Evolutionary conservation across 53 echinoderm and acorn worm species (phyloP).

Genomic region (Hippasteria phrygiana): DNA sequence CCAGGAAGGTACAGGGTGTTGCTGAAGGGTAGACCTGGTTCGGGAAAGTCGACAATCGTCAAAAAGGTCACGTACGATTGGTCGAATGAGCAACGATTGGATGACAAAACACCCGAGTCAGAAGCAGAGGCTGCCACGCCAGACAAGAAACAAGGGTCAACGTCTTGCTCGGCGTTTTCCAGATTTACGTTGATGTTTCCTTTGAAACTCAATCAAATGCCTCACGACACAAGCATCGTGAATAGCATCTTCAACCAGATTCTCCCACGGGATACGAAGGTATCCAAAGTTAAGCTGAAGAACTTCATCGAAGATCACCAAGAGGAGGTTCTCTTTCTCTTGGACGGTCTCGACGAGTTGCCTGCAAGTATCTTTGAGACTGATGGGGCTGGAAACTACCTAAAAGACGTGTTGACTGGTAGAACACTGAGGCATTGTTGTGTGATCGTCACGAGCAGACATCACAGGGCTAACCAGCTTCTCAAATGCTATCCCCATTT

Average conservation of each 20-base stretch:
- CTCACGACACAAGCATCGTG: not conserved
- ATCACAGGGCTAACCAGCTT: conserved; percentile 17
- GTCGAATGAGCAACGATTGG: not conserved
- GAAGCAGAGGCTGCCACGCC: not conserved
- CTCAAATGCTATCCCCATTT: conserved; percentile 3
- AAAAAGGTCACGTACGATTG: conserved; percentile 17
- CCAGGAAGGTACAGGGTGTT: conserved; percentile 16
- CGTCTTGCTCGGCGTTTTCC: not conserved
- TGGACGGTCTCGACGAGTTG: conserved; percentile 26
- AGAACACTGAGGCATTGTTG: conserved; percentile 1
- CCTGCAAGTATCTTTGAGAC: conserved; percentile 5
- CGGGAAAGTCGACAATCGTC: conserved; percentile 4
- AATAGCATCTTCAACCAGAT: not conserved
- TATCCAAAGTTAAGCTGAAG: conserved; percentile 1
- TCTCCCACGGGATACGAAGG: conserved; percentile 29
- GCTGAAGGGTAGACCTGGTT: conserved; percentile 18
- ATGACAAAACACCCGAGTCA: not conserved
- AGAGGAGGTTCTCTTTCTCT: conserved; percentile 1
- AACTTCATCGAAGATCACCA: conserved; percentile 16
- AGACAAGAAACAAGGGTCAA: not conserved
- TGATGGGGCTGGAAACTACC: not conserved
- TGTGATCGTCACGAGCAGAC: conserved; percentile 9
- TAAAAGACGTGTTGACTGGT: not conserved
- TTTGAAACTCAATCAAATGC: not conserved
- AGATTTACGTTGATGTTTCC: conserved; percentile 6